Evolutionary conservation across 2,888 invertebrate species (phyloP), one percentile per base, ranked within the genome.

Genomic region (Theretra japonica): DNA sequence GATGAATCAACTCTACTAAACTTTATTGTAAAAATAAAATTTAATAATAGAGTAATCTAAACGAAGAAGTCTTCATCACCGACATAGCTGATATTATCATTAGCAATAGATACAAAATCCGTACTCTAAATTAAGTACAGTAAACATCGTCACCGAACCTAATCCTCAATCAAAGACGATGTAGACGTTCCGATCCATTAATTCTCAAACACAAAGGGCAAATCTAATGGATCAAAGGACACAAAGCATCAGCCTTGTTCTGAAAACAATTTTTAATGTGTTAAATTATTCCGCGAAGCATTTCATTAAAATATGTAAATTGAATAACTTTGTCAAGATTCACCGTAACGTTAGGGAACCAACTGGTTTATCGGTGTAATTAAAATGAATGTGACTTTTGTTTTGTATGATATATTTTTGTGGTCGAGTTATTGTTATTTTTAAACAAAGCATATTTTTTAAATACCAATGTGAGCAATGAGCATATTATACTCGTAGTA

Each of bases 261-360:
- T 50, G 25, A 28, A 60, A 60, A 30, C 11, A 70, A 53, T 21
- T 17, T 28, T 70, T 50, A n/a, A 62, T 62, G 59, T 17, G 59
- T 69, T 57, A 28, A 50, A 70, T 70, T 53, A 60, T 62, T 53
- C 17, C 30, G 28, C 50, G 53, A 17, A 62, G 30, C 1, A 30
- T 30, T 60, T 69, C 30, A 72, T 69, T 72, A 69, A 72, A 71
- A 69, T 60, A 72, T 69, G 71, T 60, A 60, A 72, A 72, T 72
- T 48, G 50, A 72, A 60, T 69, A 68, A 72, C 59, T 69, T 30
- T 53, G 28, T 21, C 19, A 21, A 21, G 19, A 59, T 69, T 72
- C n/a, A 72, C 50, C n/a, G 53, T 25, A 25, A 62, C 30, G 50
- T 57, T 71, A 6, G n/a, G 58, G n/a, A 58, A 57, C 48, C 28